Percentiles rank a stretch among this genome's conserved stretches.
phyloP scores from a whole-genome alignment of 2,797 vertebrate species.

The Aselliscus stoliczkanus region DNA sequence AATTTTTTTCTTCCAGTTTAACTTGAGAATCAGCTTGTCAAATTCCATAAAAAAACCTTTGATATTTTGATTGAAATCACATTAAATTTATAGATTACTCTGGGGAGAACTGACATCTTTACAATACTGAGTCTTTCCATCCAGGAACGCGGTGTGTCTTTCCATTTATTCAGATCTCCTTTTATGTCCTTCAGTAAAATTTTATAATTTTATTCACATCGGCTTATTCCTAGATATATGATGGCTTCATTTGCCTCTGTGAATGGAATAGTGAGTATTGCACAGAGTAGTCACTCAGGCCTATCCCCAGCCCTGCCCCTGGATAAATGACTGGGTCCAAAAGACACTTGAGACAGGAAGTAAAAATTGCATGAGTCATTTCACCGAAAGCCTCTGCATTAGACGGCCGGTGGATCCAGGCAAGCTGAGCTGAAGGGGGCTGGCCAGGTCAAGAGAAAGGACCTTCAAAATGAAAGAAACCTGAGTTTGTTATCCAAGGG shows the following conservation, averaged over 20 bases:
- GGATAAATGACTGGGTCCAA: neutral
- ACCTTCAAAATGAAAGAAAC: neutral
- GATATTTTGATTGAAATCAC: conserved; percentile 40
- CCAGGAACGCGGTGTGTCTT: neutral
- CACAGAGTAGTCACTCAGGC: neutral
- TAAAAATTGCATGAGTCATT: neutral
- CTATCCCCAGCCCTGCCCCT: neutral
- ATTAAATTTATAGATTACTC: conserved; percentile 44
- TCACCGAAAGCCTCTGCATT: neutral
- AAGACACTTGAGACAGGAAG: neutral
- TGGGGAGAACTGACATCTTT: conserved; percentile 35
- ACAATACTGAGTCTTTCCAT: neutral
- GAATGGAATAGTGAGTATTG: neutral
- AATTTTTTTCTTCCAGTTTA: neutral
- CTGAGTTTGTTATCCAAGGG: neutral
- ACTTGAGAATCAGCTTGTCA: conserved; percentile 38
- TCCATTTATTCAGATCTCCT: conserved; percentile 3
- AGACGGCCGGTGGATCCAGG: neutral
- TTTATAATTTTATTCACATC: neutral
- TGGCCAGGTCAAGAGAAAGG: neutral
- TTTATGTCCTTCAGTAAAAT: conserved; percentile 41
- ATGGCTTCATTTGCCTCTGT: neutral
- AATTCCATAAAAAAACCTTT: conserved; percentile 21
- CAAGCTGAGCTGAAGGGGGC: neutral
- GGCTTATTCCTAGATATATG: neutral